These are phyloP conservation scores for Drosophila sturtevanti DNA, from an alignment of 1,140 invertebrate species.

Conservation along the genomic window DNA sequence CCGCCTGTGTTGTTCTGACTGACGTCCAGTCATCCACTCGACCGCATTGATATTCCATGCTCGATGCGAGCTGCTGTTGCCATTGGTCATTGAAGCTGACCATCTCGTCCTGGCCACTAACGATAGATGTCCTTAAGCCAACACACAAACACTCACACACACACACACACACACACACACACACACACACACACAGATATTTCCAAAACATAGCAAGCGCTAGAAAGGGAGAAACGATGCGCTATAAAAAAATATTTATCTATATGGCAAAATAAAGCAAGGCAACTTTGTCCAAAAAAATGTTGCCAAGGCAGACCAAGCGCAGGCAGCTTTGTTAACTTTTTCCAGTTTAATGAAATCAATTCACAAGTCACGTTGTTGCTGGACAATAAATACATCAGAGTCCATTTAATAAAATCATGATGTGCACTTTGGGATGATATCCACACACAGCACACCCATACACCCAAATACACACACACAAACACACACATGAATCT, in stretches of 20 bases:
- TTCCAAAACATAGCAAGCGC: too few species aligned
- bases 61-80: constrained; percentile 66
- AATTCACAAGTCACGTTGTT: constrained; percentile 83
- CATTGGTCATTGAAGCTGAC: constrained; percentile 70
- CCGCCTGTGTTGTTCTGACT: constrained; percentile 33
- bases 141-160: constrained; percentile 43
- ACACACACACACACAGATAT: constrained; percentile 34
- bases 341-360: constrained; percentile 82
- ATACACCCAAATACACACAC: constrained; percentile 23
- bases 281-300: constrained; percentile 63
- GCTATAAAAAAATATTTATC: constrained; percentile 70
- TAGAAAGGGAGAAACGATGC: constrained; percentile 1
- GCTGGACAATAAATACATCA: constrained; percentile 83
- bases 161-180: constrained; percentile 39
- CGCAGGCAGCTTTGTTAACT: constrained; percentile 71
- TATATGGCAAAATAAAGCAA: constrained; percentile 62
- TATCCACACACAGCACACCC: constrained; percentile 37
- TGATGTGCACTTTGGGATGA: constrained; percentile 80
- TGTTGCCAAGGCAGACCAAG: constrained; percentile 36
- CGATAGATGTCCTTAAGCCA: constrained; percentile 76
- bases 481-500: background rate
- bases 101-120: constrained; percentile 57
- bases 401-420: constrained; percentile 83
- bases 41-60: constrained; percentile 75
- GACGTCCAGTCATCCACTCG: constrained; percentile 49